phyloP scores from a whole-genome alignment of 2,113 vertebrate species.

The Pristiophorus japonicus region DNA sequence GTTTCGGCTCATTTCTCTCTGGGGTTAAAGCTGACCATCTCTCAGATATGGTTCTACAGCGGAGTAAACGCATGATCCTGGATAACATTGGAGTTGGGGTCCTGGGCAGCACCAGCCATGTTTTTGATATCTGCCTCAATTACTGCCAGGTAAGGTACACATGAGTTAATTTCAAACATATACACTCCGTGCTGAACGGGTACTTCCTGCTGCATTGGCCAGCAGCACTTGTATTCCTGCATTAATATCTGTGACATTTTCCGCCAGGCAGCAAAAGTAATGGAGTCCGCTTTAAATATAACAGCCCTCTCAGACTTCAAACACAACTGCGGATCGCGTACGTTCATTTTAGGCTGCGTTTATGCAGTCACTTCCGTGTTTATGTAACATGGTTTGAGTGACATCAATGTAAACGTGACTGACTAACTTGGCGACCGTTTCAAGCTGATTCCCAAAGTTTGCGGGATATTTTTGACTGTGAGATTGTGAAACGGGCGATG shows the following conservation, averaged over 20 bases:
- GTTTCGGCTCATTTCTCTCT: slow-evolving; percentile 71
- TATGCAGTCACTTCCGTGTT: too few species aligned
- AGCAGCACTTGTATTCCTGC: neutral
- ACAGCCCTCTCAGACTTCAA: neutral
- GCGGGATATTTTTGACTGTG: neutral
- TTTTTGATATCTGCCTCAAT: slow-evolving; percentile 66
- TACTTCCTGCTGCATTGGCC: neutral
- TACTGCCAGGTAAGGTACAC: slow-evolving; percentile 70
- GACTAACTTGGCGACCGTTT: neutral
- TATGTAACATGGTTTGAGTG: too few species aligned
- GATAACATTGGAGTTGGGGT: slow-evolving; percentile 80
- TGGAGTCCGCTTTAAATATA: neutral
- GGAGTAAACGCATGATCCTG: slow-evolving; percentile 82
- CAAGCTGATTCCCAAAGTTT: neutral
- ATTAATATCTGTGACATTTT: neutral
- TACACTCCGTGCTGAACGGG: neutral
- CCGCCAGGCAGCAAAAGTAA: neutral
- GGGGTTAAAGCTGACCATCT: slow-evolving; percentile 59
- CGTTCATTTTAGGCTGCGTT: too few species aligned
- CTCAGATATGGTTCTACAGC: slow-evolving; percentile 54
- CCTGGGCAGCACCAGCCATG: slow-evolving; percentile 69
- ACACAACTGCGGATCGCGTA: too few species aligned
- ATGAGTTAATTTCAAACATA: too few species aligned
- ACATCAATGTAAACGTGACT: neutral
- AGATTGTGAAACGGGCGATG: neutral